These are phyloP conservation scores for Nannospalax galili DNA, from an alignment of 2,113 vertebrate genomes.

Conservation along the genomic window DNA sequence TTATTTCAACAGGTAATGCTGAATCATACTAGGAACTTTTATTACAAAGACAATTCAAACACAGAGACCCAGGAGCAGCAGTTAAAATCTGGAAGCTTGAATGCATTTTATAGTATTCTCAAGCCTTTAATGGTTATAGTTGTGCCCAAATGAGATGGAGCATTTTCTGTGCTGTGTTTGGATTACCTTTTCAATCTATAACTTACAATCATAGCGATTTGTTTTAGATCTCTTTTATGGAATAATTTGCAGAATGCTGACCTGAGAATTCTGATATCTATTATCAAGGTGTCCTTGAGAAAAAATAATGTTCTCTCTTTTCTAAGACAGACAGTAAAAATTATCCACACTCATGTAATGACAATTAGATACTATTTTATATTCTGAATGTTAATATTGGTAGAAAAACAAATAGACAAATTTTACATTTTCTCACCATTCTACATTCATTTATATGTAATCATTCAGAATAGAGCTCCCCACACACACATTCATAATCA, in stretches of 20 bases:
- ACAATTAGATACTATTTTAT: slow-evolving; percentile 2
- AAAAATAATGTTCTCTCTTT: neutral
- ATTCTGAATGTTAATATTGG: neutral
- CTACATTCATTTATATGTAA: slow-evolving; percentile 18
- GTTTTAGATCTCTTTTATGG: neutral
- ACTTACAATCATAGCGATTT: slow-evolving; percentile 14
- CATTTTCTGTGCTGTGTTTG: neutral
- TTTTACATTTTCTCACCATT: neutral
- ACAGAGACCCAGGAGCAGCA: neutral
- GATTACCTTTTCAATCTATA: neutral
- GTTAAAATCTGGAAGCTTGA: neutral
- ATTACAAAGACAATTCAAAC: neutral
- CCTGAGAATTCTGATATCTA: slow-evolving; percentile 15
- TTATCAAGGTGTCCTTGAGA: slow-evolving; percentile 1
- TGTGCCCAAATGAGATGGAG: neutral
- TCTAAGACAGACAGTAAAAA: slow-evolving; percentile 12
- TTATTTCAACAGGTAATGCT: neutral
- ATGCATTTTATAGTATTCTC: neutral
- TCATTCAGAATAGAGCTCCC: neutral
- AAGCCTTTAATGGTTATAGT: neutral
- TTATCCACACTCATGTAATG: neutral
- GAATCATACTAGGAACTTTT: neutral
- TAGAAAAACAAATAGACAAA: neutral
- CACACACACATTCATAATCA: neutral
- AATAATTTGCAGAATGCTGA: slow-evolving; percentile 17